Evolutionary conservation across 2,797 vertebrate genomes (phyloP).

Genomic region (Crypturellus tataupa): DNA sequence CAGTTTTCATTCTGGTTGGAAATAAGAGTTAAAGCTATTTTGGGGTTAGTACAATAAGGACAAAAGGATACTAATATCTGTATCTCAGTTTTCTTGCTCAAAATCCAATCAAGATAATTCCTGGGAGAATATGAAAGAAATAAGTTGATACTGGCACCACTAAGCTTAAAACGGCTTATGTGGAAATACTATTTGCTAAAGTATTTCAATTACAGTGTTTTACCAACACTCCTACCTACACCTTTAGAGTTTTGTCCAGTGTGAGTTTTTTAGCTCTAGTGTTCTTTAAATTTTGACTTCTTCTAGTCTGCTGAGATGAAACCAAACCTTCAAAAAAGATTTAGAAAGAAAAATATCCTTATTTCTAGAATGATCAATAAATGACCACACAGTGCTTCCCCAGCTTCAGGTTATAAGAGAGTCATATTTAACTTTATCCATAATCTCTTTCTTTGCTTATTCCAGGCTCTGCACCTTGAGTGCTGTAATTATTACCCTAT

Average conservation of each 20-base stretch:
- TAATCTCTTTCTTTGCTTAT: not conserved
- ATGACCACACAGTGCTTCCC: not conserved
- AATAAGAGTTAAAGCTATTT: not conserved
- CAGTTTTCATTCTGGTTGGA: fast-evolving
- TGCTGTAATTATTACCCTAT: not conserved
- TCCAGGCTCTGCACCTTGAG: not conserved
- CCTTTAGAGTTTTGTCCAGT: not conserved
- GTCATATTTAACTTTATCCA: not conserved
- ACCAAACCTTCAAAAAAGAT: not conserved
- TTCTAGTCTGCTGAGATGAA: not conserved
- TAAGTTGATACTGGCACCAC: not conserved
- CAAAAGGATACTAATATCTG: not conserved
- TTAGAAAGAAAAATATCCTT: not conserved
- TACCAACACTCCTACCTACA: not conserved
- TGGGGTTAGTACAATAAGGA: not conserved
- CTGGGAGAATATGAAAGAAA: not conserved
- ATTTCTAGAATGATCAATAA: not conserved
- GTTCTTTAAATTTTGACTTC: not conserved
- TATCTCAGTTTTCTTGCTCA: not conserved
- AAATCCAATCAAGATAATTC: not conserved
- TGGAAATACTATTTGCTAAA: not conserved
- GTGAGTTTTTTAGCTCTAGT: not conserved
- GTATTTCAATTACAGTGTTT: not conserved
- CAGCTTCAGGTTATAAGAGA: not conserved
- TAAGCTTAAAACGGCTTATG: not conserved